These are phyloP conservation scores for Tortrix viridana DNA, from an alignment of 2,888 invertebrate genomes.

Conservation along the genomic window DNA sequence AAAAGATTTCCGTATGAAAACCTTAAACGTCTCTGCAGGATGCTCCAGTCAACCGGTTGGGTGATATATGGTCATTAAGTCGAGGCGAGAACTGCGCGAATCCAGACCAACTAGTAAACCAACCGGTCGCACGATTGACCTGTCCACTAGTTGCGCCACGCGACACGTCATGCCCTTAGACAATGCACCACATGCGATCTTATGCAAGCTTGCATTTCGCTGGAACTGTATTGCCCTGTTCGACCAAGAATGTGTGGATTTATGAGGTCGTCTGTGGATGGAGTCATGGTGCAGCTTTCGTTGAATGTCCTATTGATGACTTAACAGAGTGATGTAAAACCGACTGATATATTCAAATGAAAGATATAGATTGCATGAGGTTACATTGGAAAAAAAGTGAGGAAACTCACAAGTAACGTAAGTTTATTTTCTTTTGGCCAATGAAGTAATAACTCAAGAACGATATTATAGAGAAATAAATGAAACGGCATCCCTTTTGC, in stretches of 20 bases:
- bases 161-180: conserved; percentile 45
- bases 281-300: neutral
- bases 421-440: too few species aligned
- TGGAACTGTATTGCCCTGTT: conserved; percentile 9
- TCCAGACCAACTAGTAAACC: conserved; percentile 26
- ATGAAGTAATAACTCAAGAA: too few species aligned
- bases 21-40: conserved; percentile 9
- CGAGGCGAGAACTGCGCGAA: conserved; percentile 15
- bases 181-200: conserved; percentile 31
- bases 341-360: too few species aligned
- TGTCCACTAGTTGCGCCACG: conserved; percentile 65
- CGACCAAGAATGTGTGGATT: conserved; percentile 10
- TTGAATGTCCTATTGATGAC: neutral
- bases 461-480: too few species aligned
- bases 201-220: conserved; percentile 25
- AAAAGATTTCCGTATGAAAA: neutral
- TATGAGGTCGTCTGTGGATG: conserved; percentile 3
- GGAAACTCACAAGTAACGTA: too few species aligned
- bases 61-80: conserved; percentile 33
- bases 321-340: too few species aligned
- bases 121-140: conserved; percentile 63
- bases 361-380: too few species aligned
- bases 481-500: too few species aligned
- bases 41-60: conserved; percentile 21
- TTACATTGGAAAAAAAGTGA: too few species aligned